Evolutionary conservation across 2,113 vertebrate species (phyloP).

Genomic region (Sebastes schlegelii): DNA sequence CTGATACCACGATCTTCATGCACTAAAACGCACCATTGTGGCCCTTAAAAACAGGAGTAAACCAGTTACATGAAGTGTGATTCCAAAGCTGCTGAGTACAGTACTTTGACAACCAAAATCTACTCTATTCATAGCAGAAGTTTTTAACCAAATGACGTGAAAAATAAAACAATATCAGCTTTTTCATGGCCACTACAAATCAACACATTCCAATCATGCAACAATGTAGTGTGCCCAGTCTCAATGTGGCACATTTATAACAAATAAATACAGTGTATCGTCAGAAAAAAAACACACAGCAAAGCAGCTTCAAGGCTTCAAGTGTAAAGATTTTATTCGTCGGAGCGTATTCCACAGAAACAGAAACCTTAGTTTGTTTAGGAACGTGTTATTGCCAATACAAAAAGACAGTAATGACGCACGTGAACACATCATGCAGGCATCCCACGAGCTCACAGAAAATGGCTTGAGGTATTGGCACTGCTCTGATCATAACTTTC

Average conservation of each 20-base stretch:
- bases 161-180: too few species aligned
- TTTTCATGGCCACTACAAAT: too few species aligned
- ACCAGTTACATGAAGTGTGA: not conserved
- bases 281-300: not conserved
- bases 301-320: conserved; percentile 40
- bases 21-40: not conserved
- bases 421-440: conserved; percentile 49
- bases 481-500: not conserved
- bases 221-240: not conserved
- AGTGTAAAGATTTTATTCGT: conserved; percentile 71
- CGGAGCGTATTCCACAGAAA: conserved; percentile 28
- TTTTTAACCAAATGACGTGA: too few species aligned
- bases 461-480: conserved; percentile 39
- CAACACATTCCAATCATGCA: too few species aligned
- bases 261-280: not conserved
- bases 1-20: not conserved
- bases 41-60: not conserved
- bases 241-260: not conserved
- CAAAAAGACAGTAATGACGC: conserved; percentile 62
- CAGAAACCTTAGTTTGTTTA: conserved; percentile 36
- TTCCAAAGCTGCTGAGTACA: not conserved
- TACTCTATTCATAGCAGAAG: not conserved
- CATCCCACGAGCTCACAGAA: conserved; percentile 42
- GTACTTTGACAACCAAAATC: not conserved
- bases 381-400: conserved; percentile 56